phyloP scores from a whole-genome alignment of 2,113 vertebrate genomes.

The Triplophysa dalaica region DNA sequence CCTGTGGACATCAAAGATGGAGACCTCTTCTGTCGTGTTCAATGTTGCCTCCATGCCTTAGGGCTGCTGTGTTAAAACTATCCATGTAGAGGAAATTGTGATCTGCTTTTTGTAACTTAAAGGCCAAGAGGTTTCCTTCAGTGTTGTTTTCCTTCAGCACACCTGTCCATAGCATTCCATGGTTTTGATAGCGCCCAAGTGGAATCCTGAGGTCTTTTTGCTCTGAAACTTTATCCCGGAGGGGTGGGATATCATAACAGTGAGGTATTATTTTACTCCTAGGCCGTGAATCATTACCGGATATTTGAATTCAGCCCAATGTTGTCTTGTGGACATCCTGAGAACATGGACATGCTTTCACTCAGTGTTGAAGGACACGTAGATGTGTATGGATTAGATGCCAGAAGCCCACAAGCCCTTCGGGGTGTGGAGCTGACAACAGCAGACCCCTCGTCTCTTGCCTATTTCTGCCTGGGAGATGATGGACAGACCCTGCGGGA shows the following conservation, averaged over 20 bases:
- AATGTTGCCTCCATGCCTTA: neutral
- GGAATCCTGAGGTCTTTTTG: neutral
- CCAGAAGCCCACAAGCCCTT: neutral
- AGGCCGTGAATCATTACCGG: neutral
- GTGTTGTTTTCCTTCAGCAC: neutral
- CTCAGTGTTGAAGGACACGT: neutral
- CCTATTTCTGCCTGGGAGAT: slow-evolving; percentile 1
- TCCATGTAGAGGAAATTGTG: slow-evolving; percentile 60
- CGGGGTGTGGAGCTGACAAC: neutral
- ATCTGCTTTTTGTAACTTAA: slow-evolving; percentile 62
- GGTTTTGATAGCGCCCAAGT: slow-evolving; percentile 23
- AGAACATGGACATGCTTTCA: neutral
- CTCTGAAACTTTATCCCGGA: slow-evolving; percentile 5
- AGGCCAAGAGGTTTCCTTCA: slow-evolving; percentile 58
- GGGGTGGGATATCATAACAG: neutral
- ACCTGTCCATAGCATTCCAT: slow-evolving; percentile 45
- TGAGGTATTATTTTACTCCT: neutral
- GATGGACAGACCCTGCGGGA: neutral
- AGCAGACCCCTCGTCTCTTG: neutral
- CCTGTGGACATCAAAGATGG: neutral
- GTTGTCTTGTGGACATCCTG: neutral
- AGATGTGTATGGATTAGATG: neutral
- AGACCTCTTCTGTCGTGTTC: neutral
- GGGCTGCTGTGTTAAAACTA: slow-evolving; percentile 15
- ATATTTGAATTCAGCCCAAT: slow-evolving; percentile 12